A percentile compares a stretch with the other conserved stretches of the same genome.
These are phyloP conservation scores for Ophiodon elongatus DNA, from an alignment of 2,113 vertebrate species.

Conservation along the genomic window DNA sequence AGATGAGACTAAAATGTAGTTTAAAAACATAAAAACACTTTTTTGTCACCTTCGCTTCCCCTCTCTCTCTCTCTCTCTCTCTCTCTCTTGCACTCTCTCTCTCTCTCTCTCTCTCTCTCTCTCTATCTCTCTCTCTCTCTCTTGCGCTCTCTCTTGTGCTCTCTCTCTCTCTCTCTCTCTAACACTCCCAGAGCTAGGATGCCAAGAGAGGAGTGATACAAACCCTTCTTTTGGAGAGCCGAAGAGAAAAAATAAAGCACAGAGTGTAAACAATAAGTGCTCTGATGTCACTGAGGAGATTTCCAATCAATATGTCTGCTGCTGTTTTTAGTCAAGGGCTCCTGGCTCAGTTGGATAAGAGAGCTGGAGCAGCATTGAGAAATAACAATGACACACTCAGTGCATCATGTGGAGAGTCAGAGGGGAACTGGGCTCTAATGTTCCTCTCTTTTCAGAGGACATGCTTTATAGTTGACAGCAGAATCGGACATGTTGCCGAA, in stretches of 20 bases:
- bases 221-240: constrained; percentile 3
- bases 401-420: constrained; percentile 36
- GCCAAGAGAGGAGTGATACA: not conserved
- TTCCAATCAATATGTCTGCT: constrained; percentile 64
- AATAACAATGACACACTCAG: constrained; percentile 44
- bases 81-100: too few relatives aligned
- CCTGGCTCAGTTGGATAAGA: constrained; percentile 45
- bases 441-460: constrained; percentile 29
- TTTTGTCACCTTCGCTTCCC: too few relatives aligned
- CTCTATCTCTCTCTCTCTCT: too few relatives aligned
- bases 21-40: too few relatives aligned
- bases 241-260: constrained; percentile 37
- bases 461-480: constrained; percentile 46
- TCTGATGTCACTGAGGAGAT: constrained; percentile 65
- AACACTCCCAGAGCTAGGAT: not conserved
- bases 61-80: too few relatives aligned
- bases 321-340: constrained; percentile 58
- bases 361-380: constrained; percentile 43
- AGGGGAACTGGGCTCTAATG: constrained; percentile 45
- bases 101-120: too few relatives aligned
- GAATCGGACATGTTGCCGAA: constrained; percentile 55
- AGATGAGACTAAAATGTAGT: not conserved
- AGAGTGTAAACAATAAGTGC: constrained; percentile 56
- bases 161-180: not conserved
- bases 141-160: too few relatives aligned